These are phyloP conservation scores for Ptychobarbus kaznakovi DNA, from an alignment of 2,797 vertebrate genomes.

Conservation along the genomic window DNA sequence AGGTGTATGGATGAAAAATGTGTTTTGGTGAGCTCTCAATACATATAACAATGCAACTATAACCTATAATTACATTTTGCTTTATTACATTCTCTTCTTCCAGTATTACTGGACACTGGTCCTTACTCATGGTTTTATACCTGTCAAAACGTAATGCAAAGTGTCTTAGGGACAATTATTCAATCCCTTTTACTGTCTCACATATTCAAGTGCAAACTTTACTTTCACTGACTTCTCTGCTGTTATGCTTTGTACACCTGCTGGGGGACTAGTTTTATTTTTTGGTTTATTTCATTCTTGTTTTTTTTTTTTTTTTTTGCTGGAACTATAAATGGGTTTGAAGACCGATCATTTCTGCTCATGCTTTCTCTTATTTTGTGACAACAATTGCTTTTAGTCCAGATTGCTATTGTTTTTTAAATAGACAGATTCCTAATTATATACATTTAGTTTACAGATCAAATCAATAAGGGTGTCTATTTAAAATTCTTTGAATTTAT, in stretches of 20 bases:
- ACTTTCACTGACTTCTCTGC: not conserved
- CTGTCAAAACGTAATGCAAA: not conserved
- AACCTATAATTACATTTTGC: not conserved
- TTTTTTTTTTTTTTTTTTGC: not conserved
- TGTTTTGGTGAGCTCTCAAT: not conserved
- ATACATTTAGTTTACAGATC: not conserved
- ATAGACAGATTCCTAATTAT: not conserved
- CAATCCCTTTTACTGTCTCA: not conserved
- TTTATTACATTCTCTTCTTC: conserved; percentile 1
- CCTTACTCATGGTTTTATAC: not conserved
- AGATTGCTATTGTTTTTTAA: not conserved
- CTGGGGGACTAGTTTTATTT: not conserved
- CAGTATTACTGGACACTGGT: not conserved
- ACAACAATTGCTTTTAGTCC: not conserved
- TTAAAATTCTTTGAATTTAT: not conserved
- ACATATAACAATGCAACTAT: not conserved
- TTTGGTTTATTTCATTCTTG: not conserved
- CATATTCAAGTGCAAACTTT: not conserved
- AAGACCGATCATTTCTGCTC: not conserved
- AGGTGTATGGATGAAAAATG: not conserved
- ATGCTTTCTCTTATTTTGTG: not conserved
- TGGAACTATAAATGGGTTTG: not conserved
- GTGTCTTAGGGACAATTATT: not conserved
- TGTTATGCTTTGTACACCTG: not conserved
- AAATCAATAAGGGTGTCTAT: not conserved